Evolutionary conservation across 2,888 invertebrate genomes (phyloP), one percentile per base, ranked within the genome.

Genomic region (Sarcophaga subvicina): DNA sequence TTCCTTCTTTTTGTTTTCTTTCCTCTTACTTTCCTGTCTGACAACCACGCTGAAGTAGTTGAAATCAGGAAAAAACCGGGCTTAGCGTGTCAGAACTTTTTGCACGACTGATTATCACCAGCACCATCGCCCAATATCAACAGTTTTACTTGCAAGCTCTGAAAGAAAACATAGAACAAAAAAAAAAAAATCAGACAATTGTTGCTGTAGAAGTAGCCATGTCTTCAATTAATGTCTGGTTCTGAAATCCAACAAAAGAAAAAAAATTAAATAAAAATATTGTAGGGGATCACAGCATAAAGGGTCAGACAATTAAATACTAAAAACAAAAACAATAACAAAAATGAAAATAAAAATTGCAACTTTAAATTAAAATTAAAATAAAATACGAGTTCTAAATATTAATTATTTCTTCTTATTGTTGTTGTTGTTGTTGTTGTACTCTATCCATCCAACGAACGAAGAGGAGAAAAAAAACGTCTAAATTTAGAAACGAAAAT

Each of bases 51-150:
- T 76, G 25, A 54, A 72, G 47, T 71, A 63, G 17, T 64, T 69
- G n/a, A 71, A 14, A 71, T 59, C 27, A 4, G 27, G 66, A 4
- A 67, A 37, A 17, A 66, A 25, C 25, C 12, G 45, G 47, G 12
- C 37, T 88, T 90, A 87, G 90, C 91, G 91, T 91, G 91, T 90
- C 90, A 90, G 90, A 89, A 90, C 89, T 91, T 89, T 88, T 90
- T 91, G 91, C 91, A 91, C 91, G 90, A 91, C 89, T 91, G 91
- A 90, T 83, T 89, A 89, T 86, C 87, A 80, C 86, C 89, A 88
- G 85, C 86, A 89, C 80, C 79, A 85, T 63, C 70, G 77, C 63
- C 80, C 80, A 78, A 22, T 62, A 66, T 22, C 82, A 77, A 60
- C 81, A 79, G 69, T 86, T 66, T 72, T 22, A 71, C 70, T 62